A percentile compares a stretch with the other conserved stretches of the same genome.
phyloP scores from a whole-genome alignment of 2,113 vertebrate genomes.

The Elephas maximus region DNA sequence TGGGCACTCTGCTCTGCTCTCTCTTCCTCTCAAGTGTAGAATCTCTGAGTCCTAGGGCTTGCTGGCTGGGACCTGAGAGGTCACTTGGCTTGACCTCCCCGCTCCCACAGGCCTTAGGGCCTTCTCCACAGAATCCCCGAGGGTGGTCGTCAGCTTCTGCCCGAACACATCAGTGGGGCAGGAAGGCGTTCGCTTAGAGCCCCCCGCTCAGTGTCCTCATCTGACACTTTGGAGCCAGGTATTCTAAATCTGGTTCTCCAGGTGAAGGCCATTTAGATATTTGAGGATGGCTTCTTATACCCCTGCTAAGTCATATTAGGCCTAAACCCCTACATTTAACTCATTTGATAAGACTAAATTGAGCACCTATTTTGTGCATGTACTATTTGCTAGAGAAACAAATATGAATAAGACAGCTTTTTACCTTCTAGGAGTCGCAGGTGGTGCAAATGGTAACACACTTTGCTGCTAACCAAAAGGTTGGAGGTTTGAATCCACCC shows the following conservation, averaged over 20 bases:
- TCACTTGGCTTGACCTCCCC: neutral
- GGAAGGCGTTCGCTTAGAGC: neutral
- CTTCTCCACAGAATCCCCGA: neutral
- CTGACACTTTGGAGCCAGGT: neutral
- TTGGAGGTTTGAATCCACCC: neutral
- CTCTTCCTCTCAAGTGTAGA: too few species aligned
- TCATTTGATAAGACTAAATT: neutral
- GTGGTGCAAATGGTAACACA: neutral
- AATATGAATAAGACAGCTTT: neutral
- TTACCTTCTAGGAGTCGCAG: neutral
- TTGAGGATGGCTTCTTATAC: neutral
- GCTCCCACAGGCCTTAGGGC: fast-evolving
- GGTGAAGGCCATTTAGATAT: too few species aligned
- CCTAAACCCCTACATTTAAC: neutral
- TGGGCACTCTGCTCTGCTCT: neutral
- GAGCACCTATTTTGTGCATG: neutral
- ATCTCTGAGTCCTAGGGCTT: neutral
- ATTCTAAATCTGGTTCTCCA: neutral
- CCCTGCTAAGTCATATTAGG: neutral
- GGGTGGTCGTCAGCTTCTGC: neutral
- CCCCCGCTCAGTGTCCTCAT: neutral
- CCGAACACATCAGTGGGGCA: too few species aligned
- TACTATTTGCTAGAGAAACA: neutral
- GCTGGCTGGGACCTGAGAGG: neutral
- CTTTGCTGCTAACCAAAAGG: neutral